phyloP scores from a whole-genome alignment of 2,888 invertebrate genomes.

The Psylliodes chrysocephalus region DNA sequence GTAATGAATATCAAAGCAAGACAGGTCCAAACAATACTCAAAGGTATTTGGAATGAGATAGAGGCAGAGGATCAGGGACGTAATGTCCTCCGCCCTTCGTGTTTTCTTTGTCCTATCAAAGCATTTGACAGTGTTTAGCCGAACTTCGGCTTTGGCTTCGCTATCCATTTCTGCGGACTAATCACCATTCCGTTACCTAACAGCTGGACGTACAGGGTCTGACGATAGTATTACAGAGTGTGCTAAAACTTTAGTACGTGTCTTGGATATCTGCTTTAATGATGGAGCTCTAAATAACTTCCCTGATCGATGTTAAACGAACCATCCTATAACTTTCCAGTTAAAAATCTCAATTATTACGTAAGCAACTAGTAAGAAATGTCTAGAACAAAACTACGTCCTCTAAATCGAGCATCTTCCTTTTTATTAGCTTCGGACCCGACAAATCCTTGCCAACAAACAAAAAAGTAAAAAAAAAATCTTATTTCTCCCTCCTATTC shows the following conservation, averaged over 20 bases:
- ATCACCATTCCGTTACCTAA: not conserved
- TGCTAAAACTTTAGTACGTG: too few relatives aligned
- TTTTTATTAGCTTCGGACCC: not conserved
- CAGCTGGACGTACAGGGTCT: not conserved
- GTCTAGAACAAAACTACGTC: too few relatives aligned
- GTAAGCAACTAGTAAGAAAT: too few relatives aligned
- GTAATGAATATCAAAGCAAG: too few relatives aligned
- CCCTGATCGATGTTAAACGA: too few relatives aligned
- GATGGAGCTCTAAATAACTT: too few relatives aligned
- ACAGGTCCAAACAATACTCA: too few relatives aligned
- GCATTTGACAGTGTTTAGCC: conserved; percentile 9
- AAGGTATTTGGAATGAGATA: not conserved
- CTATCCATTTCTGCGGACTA: not conserved
- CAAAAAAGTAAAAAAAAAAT: conserved; percentile 23
- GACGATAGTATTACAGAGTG: too few relatives aligned
- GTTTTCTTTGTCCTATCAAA: conserved; percentile 19
- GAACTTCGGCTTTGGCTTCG: conserved; percentile 1
- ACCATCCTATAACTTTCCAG: too few relatives aligned
- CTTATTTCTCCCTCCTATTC: conserved; percentile 32
- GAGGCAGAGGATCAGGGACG: not conserved
- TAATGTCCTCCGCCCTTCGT: not conserved
- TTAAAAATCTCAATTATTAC: too few relatives aligned
- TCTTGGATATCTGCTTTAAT: too few relatives aligned
- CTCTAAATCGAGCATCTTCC: too few relatives aligned
- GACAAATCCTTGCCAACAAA: conserved; percentile 33